phyloP scores from a whole-genome alignment of 2,797 vertebrate species.

The Danionella dracula region DNA sequence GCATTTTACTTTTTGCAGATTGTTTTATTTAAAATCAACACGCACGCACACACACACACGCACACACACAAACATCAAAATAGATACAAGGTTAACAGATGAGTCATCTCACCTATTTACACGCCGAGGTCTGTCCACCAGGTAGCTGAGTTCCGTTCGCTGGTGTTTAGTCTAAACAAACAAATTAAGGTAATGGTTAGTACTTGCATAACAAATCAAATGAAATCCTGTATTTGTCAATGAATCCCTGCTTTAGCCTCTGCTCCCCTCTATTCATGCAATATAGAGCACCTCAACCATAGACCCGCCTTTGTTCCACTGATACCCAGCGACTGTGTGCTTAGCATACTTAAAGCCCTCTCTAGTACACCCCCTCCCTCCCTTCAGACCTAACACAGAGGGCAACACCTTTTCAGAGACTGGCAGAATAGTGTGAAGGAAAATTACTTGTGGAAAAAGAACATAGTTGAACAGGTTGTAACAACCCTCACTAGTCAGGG shows the following conservation, averaged over 20 bases:
- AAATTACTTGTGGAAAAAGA: background rate
- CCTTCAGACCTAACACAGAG: constrained; percentile 44
- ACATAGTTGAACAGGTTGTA: background rate
- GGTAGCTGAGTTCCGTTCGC: constrained; percentile 94
- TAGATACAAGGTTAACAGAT: background rate
- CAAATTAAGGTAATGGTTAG: constrained; percentile 25
- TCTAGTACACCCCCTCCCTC: constrained; percentile 12
- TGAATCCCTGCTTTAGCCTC: constrained; percentile 39
- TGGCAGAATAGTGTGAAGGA: background rate
- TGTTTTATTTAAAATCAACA: too few relatives aligned
- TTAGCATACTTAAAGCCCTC: constrained; percentile 67
- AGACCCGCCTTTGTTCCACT: constrained; percentile 75
- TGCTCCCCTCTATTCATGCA: constrained; percentile 68
- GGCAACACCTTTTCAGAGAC: constrained; percentile 9
- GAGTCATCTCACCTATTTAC: constrained; percentile 86
- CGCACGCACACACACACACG: too few relatives aligned
- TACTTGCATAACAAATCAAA: background rate
- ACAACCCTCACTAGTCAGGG: background rate
- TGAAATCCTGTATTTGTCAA: background rate
- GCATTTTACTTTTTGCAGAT: too few relatives aligned
- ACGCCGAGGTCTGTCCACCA: constrained; percentile 96
- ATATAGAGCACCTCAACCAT: constrained; percentile 64
- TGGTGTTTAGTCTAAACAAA: constrained; percentile 89
- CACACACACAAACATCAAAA: too few relatives aligned
- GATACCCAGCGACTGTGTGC: constrained; percentile 66